These are phyloP conservation scores for Ethmia dodecea DNA, from an alignment of 2,888 invertebrate genomes.

Conservation along the genomic window DNA sequence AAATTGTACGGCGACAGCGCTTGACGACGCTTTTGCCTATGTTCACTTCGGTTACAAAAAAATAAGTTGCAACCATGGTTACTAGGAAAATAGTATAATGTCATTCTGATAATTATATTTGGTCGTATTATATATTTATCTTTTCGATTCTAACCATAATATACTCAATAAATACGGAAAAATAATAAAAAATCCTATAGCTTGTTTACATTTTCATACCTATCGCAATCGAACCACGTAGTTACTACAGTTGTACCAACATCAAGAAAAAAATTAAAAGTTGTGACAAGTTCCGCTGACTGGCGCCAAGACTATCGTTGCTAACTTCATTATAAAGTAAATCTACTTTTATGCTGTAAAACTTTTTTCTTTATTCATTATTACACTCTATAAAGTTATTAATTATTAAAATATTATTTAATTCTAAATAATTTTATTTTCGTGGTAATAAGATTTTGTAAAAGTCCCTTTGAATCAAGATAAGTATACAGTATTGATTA, in stretches of 20 bases:
- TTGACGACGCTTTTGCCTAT: constrained; percentile 74
- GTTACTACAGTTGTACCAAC: constrained; percentile 62
- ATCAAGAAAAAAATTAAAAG: constrained; percentile 22
- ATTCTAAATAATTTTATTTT: too few relatives aligned
- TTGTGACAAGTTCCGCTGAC: constrained; percentile 59
- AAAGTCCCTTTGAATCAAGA: too few relatives aligned
- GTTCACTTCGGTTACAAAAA: constrained; percentile 68
- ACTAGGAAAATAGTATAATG: constrained; percentile 11
- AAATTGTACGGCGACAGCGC: constrained; percentile 58
- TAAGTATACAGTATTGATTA: too few relatives aligned
- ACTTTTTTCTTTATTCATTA: too few relatives aligned
- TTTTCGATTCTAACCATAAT: too few relatives aligned
- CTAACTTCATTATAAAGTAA: constrained; percentile 40
- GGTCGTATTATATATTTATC: too few relatives aligned
- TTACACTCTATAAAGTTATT: too few relatives aligned
- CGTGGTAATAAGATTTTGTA: too few relatives aligned
- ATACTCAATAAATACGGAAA: background rate
- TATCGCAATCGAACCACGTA: constrained; percentile 72
- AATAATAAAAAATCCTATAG: constrained; percentile 26
- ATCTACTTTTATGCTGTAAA: background rate
- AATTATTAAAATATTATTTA: too few relatives aligned
- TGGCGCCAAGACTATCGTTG: constrained; percentile 53
- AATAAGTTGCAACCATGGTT: constrained; percentile 28
- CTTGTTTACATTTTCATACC: constrained; percentile 73
- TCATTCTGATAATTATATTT: constrained; percentile 15